Percentiles rank a stretch among this genome's conserved stretches.
Conservation (phyloP, 2,113 vertebrate genomes). For the Mesitornis unicolor region DNA sequence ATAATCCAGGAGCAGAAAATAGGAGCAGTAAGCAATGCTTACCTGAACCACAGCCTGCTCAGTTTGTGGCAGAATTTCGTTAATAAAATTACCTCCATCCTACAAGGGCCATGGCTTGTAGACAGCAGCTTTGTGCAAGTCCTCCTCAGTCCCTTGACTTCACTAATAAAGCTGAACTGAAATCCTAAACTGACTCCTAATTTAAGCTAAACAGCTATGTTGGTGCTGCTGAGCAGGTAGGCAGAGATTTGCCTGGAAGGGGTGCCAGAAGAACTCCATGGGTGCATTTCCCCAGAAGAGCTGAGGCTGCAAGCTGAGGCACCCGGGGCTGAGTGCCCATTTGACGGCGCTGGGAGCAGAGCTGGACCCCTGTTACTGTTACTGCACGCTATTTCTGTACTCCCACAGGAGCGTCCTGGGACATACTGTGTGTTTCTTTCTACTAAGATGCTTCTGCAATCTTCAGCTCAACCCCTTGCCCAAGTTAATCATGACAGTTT, state of each 20-base stretch:
- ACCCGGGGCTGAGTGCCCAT: rapidly evolving
- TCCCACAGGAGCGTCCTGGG: not conserved
- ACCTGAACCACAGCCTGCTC: not conserved
- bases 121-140: not conserved
- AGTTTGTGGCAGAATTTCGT: not conserved
- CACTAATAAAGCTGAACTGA: not conserved
- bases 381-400: not conserved
- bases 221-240: not conserved
- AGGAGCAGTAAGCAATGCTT: not conserved
- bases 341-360: not conserved
- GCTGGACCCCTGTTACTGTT: not conserved
- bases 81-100: not conserved
- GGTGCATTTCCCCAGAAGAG: not conserved
- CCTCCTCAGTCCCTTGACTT: not conserved
- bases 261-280: too few species aligned
- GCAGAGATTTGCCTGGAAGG: not conserved
- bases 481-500: conserved; percentile 14
- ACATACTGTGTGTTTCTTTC: not conserved
- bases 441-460: not conserved
- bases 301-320: not conserved
- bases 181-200: not conserved
- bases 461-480: not conserved
- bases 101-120: not conserved
- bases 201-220: not conserved
- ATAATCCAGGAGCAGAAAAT: not conserved